Conservation (phyloP, 2,113 vertebrate species). For the Petrocephalus microphthalmus region DNA sequence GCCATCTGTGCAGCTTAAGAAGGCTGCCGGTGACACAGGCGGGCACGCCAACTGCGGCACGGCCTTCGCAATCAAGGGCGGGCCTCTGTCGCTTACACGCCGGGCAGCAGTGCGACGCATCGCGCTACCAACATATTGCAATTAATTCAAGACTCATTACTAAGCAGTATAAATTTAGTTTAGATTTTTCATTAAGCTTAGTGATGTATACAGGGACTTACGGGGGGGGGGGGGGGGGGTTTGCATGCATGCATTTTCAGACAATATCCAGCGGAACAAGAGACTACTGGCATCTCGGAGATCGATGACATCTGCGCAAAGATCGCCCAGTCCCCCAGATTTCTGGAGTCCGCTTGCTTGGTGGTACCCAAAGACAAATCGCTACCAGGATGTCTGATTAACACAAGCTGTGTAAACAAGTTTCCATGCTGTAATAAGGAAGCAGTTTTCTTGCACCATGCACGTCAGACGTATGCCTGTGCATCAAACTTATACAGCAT, state of each 20-base stretch:
- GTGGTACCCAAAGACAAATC: conserved; percentile 1
- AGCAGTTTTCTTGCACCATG: background rate
- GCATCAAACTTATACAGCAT: background rate
- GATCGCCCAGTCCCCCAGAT: background rate
- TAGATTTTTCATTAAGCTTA: background rate
- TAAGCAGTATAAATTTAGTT: background rate
- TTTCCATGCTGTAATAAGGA: background rate
- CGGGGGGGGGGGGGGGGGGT: too few relatives aligned
- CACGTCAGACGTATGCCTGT: background rate
- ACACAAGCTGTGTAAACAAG: background rate
- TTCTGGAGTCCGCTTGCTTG: background rate
- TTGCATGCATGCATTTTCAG: background rate
- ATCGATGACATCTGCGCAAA: background rate
- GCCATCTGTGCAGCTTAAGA: conserved; percentile 1
- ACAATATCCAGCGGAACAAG: background rate
- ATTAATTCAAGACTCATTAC: background rate
- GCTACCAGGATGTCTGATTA: conserved; percentile 10
- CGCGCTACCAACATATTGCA: background rate
- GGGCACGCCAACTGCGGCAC: background rate
- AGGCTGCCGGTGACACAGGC: background rate
- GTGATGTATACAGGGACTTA: background rate
- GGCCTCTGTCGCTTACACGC: background rate
- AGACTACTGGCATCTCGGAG: background rate
- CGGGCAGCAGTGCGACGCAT: too few relatives aligned
- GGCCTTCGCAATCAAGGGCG: background rate